Base-by-base conservation (phyloP, 2,113 vertebrate genomes). In the Perccottus glenii region DNA sequence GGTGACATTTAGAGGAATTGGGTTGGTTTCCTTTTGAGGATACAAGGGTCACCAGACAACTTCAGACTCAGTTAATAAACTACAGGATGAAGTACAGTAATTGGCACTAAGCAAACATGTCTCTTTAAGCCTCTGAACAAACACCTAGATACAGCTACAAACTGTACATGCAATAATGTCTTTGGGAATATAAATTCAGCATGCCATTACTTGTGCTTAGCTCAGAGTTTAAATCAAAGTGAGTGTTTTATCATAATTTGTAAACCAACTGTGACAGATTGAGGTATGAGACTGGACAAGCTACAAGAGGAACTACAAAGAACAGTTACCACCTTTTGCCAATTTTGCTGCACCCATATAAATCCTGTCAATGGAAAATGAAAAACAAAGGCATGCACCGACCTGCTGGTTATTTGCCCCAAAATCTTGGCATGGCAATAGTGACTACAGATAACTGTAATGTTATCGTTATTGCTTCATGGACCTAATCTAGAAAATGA, bases 21-120 rank as follows among this genome's bases (percentile, higher is more conserved):
- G 19, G 27, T 27, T 50, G 36, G 9, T 36, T 66, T 77, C 11
- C 52, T 55, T 70, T 49, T 10, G 55, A 88, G 77, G 74, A 78
- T 55, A 62, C 56, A 44, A 38, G 60, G 70, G 72, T 87, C 76
- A 70, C 15, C 36, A 73, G 32, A 12, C 66, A 59, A 9, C 16
- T 71, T 61, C 33, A 49, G 35, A 47, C 74, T 73, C 50, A 61
- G 81, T 73, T 81, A 82, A 83, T 83, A 67, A 82, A 73, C 51
- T 5, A 61, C 69, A 81, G 84, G 80, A 77, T 68, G 59, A 68
- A 60, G 81, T 60, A 81, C 60, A 76, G 64, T 2, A 0, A 8
- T 6, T 32, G 50, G 35, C 27, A 60, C 50, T 53, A 63, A 51
- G 19, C 7, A 81, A 81, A 82, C 35, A 69, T 3, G 10, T 56